Percentiles rank a stretch among this genome's conserved stretches.
Conservation (phyloP, 2,888 invertebrate genomes). For the Aphidoletes aphidimyza region DNA sequence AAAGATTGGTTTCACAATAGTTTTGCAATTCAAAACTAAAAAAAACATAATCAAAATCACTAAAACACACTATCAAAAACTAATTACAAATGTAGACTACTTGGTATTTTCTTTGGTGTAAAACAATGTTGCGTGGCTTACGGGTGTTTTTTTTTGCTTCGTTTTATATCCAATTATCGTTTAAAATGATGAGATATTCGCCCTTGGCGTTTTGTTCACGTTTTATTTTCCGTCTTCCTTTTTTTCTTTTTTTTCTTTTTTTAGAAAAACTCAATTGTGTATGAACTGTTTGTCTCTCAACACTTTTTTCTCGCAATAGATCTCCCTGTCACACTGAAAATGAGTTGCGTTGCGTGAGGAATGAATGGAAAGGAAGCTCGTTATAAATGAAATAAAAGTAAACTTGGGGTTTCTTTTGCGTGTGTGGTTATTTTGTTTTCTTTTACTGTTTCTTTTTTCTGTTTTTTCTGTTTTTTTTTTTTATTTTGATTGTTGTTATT, state of each 20-base stretch:
- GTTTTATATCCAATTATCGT: not conserved
- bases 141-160: not conserved
- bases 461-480: not conserved
- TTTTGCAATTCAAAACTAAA: too few relatives aligned
- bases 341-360: not conserved
- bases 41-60: not conserved
- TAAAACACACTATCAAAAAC: not conserved
- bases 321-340: not conserved
- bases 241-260: too few relatives aligned
- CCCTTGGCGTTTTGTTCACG: slow-evolving; percentile 47
- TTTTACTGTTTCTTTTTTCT: not conserved
- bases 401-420: too few relatives aligned
- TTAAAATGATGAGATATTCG: slow-evolving; percentile 23
- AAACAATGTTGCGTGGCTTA: slow-evolving; percentile 11
- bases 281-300: too few relatives aligned
- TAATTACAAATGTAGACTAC: not conserved
- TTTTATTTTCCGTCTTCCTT: too few relatives aligned
- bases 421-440: too few relatives aligned
- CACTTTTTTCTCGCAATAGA: not conserved
- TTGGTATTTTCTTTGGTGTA: not conserved
- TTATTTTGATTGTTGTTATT: not conserved
- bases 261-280: too few relatives aligned
- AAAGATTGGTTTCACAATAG: too few relatives aligned
- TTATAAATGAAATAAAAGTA: slow-evolving; percentile 23
- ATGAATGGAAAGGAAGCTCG: slow-evolving; percentile 24